Evolutionary conservation across 2,113 vertebrate genomes (phyloP).

Genomic region (Pomatostomus ruficeps): DNA sequence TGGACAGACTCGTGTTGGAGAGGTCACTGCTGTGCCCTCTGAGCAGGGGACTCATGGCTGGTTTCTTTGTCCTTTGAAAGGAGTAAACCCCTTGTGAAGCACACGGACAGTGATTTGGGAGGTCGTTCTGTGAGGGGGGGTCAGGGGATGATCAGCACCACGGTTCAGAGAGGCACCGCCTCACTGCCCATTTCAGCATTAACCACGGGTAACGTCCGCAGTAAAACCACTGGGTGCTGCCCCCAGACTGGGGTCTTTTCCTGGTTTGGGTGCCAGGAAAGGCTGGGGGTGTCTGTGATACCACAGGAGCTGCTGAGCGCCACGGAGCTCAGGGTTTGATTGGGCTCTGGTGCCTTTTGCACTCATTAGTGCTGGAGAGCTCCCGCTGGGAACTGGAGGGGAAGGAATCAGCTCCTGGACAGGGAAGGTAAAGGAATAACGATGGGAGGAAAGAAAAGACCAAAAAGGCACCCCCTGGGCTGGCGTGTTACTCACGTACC

Average conservation of each 20-base stretch:
- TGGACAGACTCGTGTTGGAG: background rate
- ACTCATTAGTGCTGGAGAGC: background rate
- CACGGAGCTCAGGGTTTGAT: fast-evolving
- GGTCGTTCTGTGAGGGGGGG: background rate
- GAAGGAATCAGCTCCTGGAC: background rate
- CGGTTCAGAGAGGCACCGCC: fast-evolving
- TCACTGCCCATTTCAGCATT: background rate
- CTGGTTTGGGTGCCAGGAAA: background rate
- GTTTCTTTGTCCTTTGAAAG: background rate
- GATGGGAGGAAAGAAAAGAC: background rate
- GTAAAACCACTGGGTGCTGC: background rate
- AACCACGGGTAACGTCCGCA: background rate
- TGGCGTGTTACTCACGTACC: background rate
- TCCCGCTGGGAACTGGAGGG: background rate
- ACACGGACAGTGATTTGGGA: background rate
- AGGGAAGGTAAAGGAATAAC: background rate
- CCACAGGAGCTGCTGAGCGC: background rate
- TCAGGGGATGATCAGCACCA: fast-evolving
- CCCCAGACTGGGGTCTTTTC: background rate
- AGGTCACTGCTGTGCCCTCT: background rate
- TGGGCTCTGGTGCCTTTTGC: background rate
- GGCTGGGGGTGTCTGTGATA: too few relatives aligned
- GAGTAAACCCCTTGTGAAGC: background rate
- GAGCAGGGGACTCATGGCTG: background rate
- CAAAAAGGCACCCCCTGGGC: background rate